Evolutionary conservation across 2,888 invertebrate genomes (phyloP), one percentile per base, ranked within the genome.

Genomic region (Pachymerium ferrugineum): DNA sequence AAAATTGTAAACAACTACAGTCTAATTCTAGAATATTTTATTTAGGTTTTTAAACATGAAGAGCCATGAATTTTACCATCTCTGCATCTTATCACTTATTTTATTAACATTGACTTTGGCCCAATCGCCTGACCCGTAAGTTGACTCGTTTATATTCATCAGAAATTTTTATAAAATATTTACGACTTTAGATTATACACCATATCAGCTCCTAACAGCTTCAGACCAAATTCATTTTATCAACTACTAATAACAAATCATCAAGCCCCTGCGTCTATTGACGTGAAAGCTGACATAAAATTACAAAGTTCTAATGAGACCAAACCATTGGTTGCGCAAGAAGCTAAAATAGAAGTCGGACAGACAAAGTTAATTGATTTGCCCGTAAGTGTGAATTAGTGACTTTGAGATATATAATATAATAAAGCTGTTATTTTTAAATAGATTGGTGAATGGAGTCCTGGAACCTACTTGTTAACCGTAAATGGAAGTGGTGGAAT

Each of bases 151-250:
- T n/a, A n/a, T n/a, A n/a, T n/a, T n/a, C n/a, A n/a, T n/a, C n/a
- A n/a, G n/a, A n/a, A n/a, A n/a, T n/a, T n/a, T n/a, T n/a, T n/a
- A n/a, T n/a, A n/a, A 6, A 25, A 6, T 25, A 62, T 62, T 62
- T 28, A 0, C 25, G n/a, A n/a, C n/a, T 68, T 12, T 69, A 76
- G 76, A 31, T 77, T 77, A 14, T 91, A 94, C 84, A 89, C 93
- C 76, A 89, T 94, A 77, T 87, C 94, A 78, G 93, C 92, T 0
- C 91, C 94, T 1, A 88, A 88, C 78, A 87, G 89, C 28, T 83
- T 95, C 73, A 87, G 94, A 73, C 93, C 94, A 16, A 90, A 91
- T 84, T 89, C 90, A 71, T 90, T 91, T 79, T 95, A 91, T 83
- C 90, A 91, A 82, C 91, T 91, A 74, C 90, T 92, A 12, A 88